phyloP scores from a whole-genome alignment of 2,888 invertebrate species.

The Parelbella ahira region DNA sequence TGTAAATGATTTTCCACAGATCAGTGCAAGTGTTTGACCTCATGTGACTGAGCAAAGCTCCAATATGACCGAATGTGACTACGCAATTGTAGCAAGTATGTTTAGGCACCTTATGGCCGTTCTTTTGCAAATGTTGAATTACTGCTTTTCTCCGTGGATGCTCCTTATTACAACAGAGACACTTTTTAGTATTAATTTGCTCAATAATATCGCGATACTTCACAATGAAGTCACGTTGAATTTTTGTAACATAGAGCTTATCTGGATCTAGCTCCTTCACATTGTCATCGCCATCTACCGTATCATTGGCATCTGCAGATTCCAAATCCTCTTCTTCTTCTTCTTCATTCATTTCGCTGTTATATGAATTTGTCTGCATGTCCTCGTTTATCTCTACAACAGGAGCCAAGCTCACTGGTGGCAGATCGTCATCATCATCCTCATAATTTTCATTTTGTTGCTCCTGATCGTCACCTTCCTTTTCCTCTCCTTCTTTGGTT shows the following conservation, averaged over 20 bases:
- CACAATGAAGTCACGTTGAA: slow-evolving; percentile 67
- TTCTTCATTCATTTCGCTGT: slow-evolving; percentile 58
- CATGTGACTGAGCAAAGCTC: slow-evolving; percentile 76
- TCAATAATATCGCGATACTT: slow-evolving; percentile 70
- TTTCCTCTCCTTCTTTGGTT: slow-evolving; percentile 35
- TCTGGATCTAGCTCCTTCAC: slow-evolving; percentile 58
- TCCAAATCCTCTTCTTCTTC: slow-evolving; percentile 51
- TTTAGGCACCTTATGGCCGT: slow-evolving; percentile 79
- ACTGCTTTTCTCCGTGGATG: slow-evolving; percentile 75
- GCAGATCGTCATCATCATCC: slow-evolving; percentile 58
- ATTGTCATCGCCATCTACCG: slow-evolving; percentile 41
- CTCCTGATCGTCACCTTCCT: slow-evolving; percentile 40
- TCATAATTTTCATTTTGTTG: slow-evolving; percentile 47
- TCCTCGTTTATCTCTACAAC: slow-evolving; percentile 75
- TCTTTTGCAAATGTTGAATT: slow-evolving; percentile 77
- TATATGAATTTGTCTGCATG: slow-evolving; percentile 54
- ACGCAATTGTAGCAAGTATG: slow-evolving; percentile 83
- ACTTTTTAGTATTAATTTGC: slow-evolving; percentile 73
- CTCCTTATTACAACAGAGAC: slow-evolving; percentile 69
- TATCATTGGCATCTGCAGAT: slow-evolving; percentile 46
- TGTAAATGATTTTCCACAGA: slow-evolving; percentile 74
- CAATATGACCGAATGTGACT: slow-evolving; percentile 77
- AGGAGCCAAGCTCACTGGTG: slow-evolving; percentile 55
- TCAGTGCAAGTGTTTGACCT: slow-evolving; percentile 71
- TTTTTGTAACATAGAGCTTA: slow-evolving; percentile 63